Conservation (phyloP, 2,888 invertebrate genomes). For the Terebella lapidaria region DNA sequence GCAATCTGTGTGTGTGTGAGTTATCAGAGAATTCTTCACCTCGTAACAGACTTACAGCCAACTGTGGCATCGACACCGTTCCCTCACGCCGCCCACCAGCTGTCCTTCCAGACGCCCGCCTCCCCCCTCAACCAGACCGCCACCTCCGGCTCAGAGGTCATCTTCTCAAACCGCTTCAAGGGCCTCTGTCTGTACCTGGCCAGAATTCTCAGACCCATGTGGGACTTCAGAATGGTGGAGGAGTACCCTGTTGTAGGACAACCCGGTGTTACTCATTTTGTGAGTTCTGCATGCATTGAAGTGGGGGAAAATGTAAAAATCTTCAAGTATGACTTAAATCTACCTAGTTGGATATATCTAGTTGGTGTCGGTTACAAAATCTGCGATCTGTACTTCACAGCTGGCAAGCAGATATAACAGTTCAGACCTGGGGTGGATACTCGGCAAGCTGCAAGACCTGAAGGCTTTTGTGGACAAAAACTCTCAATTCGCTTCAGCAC, state of each 20-base stretch:
- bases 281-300: too few relatives aligned
- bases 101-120: neutral
- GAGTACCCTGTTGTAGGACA: slow-evolving; percentile 23
- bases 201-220: slow-evolving; percentile 80
- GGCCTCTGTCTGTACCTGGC: slow-evolving; percentile 87
- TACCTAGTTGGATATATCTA: neutral
- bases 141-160: slow-evolving; percentile 31
- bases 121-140: neutral
- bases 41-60: too few relatives aligned
- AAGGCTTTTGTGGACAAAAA: slow-evolving; percentile 70
- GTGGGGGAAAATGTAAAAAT: neutral
- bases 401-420: slow-evolving; percentile 66
- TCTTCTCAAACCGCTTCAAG: slow-evolving; percentile 79
- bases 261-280: too few relatives aligned
- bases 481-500: slow-evolving; percentile 54
- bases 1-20: too few relatives aligned
- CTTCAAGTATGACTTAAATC: neutral
- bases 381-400: slow-evolving; percentile 56
- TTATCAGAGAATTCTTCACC: too few relatives aligned
- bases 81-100: slow-evolving; percentile 16
- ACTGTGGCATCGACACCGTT: slow-evolving; percentile 42
- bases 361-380: too few relatives aligned
- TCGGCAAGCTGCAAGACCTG: slow-evolving; percentile 71
- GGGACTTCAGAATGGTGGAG: slow-evolving; percentile 60
- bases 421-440: slow-evolving; percentile 69